phyloP scores from a whole-genome alignment of 2,888 invertebrate species.

The Tenthredo livida region DNA sequence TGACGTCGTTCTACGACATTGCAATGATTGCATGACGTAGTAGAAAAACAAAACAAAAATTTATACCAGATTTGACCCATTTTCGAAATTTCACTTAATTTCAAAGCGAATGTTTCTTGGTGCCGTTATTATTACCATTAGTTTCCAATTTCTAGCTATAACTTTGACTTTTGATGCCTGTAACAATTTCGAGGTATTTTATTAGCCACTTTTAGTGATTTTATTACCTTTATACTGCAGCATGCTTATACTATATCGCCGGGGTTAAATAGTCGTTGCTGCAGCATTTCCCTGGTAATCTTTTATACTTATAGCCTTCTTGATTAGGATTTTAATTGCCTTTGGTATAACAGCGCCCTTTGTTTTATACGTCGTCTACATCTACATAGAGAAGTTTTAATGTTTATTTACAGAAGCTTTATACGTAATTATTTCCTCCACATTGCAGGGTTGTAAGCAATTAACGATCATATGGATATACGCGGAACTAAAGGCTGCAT shows the following conservation, averaged over 20 bases:
- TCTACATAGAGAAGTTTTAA: neutral
- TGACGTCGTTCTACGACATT: neutral
- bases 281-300: neutral
- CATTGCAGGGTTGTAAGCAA: neutral
- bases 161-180: neutral
- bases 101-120: neutral
- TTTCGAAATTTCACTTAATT: neutral
- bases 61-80: too few species aligned
- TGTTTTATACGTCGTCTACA: neutral
- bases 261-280: neutral
- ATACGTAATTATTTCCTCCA: neutral
- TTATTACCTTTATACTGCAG: neutral
- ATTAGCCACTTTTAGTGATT: slow-evolving; percentile 2
- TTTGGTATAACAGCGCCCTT: neutral
- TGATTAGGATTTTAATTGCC: slow-evolving; percentile 8
- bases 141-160: neutral
- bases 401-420: slow-evolving; percentile 10
- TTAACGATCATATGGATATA: neutral
- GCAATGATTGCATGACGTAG: neutral
- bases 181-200: neutral
- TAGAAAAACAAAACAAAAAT: neutral
- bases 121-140: neutral
- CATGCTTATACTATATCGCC: neutral
- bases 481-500: too few species aligned
- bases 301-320: neutral